Evolutionary conservation across 2,797 vertebrate species (phyloP), one percentile per base, ranked within the genome.

Genomic region (Parambassis ranga): DNA sequence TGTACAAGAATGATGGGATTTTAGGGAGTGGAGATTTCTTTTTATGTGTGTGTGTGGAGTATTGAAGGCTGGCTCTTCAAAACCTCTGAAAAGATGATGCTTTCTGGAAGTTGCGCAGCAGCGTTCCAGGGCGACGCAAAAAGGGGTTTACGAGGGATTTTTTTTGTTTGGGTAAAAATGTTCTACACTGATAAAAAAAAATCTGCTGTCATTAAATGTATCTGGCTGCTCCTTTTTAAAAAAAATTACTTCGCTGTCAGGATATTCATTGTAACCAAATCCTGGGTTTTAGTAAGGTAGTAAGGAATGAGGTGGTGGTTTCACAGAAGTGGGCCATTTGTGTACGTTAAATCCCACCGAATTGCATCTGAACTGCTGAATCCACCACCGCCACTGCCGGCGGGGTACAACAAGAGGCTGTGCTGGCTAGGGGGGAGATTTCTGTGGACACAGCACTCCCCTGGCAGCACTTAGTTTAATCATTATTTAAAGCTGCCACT

Each of bases 51-150:
- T 65, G 24, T 44, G 66, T 67, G 43, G 49, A 39, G n/a, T 68
- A 71, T 87, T 89, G 89, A 90, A 92, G 90, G 88, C 90, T 91
- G 90, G 91, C 82, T 91, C 90, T 92, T 92, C 91, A 90, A 85
- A 82, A 77, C 49, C 60, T 59, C 60, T 50, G 53, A 68, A 30
- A 60, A 31, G 56, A 35, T 42, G 22, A 39, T 10, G 64, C 81
- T 81, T 83, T 43, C 55, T 63, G 36, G 28, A 64, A 59, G 41
- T 65, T 61, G 52, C 57, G 70, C 64, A 42, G 77, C 43, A 71
- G 77, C 43, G 71, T 72, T 76, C 42, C 56, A 39, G 55, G 30
- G 23, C 41, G 39, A 51, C 23, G 10, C 23, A 26, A 43, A 26
- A 43, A 15, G 37, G 50, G 18, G 42, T 67, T 79, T 56, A 53